Base-by-base conservation (phyloP, 2,888 invertebrate genomes). In the Oscheius sp. region DNA sequence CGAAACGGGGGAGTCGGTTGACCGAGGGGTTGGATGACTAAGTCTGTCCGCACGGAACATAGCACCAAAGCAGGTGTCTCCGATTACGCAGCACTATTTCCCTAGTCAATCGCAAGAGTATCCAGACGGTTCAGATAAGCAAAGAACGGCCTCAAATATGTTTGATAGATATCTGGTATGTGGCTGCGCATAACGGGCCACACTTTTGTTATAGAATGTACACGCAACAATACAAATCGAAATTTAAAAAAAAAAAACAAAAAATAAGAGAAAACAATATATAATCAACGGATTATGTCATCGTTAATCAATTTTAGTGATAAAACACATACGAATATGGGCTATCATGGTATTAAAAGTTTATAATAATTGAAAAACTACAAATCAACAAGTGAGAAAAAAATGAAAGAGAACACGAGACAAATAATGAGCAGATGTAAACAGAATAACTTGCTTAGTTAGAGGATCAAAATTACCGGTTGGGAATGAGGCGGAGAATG, bases 21-120 rank as follows among this genome's bases (percentile, higher is more conserved):
- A 52, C 66, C 52, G 63, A 45, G 66, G 66, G 29, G 21, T 13
- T 25, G 49, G 66, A 52, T 66, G 66, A 66, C 66, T 66, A 66
- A 66, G 66, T 66, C 66, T 27, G 43, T n/a, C n/a, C 66, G 52
- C 52, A 66, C 49, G 59, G 59, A 21, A 61, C 43, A 45, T 25
- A 46, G 23, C 25, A 49, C 66, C 64, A 29, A 46, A 66, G 29
- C 52, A n/a, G 52, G 66, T 43, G 45, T 66, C 66, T 61, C 61
- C 21, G 18, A 25, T 18, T 49, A 29, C 52, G 66, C 49, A 13
- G 27, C 25, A 52, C 61, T 27, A 66, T 66, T 66, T 66, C 49
- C 49, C 27, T 13, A 23, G 16, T 12, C 49, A 13, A 3, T 18
- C 63, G 63, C 9, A n/a, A 12, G 46, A 45, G 23, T 21, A 52